Evolutionary conservation across 2,888 invertebrate genomes (phyloP).

Genomic region (Thyatira batis): DNA sequence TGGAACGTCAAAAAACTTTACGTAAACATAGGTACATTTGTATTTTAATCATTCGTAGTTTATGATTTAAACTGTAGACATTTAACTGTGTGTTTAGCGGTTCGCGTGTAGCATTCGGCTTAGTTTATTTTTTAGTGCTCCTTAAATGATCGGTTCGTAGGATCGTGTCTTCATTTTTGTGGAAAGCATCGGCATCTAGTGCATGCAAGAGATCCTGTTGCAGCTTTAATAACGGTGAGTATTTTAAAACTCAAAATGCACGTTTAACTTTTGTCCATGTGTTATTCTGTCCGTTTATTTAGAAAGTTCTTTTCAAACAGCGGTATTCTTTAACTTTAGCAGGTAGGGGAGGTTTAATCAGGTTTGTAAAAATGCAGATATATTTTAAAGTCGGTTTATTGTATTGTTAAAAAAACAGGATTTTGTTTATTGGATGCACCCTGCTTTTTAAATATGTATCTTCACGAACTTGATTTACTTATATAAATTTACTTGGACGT

Average conservation of each 20-base stretch:
- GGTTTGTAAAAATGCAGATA: background rate
- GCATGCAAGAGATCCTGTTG: conserved; percentile 72
- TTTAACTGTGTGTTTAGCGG: conserved; percentile 30
- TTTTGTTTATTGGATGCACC: background rate
- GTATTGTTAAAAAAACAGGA: background rate
- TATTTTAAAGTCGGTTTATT: background rate
- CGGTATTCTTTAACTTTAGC: background rate
- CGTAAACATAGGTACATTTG: conserved; percentile 46
- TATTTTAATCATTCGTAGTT: conserved; percentile 38
- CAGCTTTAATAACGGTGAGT: conserved; percentile 74
- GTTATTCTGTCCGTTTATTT: background rate
- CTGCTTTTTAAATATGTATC: background rate
- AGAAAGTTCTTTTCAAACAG: background rate
- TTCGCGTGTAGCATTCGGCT: conserved; percentile 14
- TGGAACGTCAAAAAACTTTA: conserved; percentile 69
- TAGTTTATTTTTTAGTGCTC: conserved; percentile 33
- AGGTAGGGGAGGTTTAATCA: background rate
- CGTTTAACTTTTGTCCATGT: background rate
- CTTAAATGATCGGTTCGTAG: conserved; percentile 39
- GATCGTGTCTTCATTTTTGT: conserved; percentile 66
- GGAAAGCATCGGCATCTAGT: conserved; percentile 67
- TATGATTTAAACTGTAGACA: conserved; percentile 37
- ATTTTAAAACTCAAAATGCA: conserved; percentile 37
- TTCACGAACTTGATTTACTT: too few species aligned
- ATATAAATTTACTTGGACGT: too few species aligned